Percentiles rank a stretch among this genome's conserved stretches.
Evolutionary conservation across 2,113 vertebrate genomes (phyloP).

Genomic region (Aldabrachelys gigantea): DNA sequence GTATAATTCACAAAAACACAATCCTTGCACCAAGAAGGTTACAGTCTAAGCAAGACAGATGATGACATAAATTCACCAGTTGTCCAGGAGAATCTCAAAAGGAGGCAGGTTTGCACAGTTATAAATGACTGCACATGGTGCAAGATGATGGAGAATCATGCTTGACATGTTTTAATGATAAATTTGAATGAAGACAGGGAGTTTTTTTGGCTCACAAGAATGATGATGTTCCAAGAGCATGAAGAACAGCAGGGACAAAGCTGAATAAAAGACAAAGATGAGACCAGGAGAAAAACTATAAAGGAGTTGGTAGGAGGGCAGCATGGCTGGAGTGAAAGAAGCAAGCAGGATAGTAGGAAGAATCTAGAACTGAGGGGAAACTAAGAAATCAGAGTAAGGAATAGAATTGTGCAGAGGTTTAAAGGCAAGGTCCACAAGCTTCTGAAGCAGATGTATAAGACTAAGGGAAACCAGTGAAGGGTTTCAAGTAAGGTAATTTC

Average conservation of each 20-base stretch:
- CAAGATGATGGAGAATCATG: background rate
- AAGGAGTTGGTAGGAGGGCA: background rate
- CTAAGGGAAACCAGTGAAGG: background rate
- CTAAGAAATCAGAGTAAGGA: background rate
- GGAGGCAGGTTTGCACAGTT: background rate
- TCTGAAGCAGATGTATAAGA: background rate
- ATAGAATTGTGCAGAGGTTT: background rate
- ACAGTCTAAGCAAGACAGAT: background rate
- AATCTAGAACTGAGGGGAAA: background rate
- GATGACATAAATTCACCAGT: background rate
- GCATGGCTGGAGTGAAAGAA: background rate
- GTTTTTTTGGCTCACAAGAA: background rate
- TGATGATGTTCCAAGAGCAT: background rate
- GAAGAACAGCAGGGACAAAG: background rate
- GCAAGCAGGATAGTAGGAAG: background rate
- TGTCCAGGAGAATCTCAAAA: background rate
- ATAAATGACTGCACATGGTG: background rate
- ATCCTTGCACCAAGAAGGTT: background rate
- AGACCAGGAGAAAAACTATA: background rate
- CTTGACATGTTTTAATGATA: background rate
- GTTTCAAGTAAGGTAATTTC: background rate
- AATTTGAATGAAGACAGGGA: background rate
- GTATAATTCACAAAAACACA: background rate
- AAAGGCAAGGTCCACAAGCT: background rate
- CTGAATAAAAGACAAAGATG: background rate